phyloP scores from a whole-genome alignment of 2,113 vertebrate species.

The Rhegmatorhina hoffmannsi region DNA sequence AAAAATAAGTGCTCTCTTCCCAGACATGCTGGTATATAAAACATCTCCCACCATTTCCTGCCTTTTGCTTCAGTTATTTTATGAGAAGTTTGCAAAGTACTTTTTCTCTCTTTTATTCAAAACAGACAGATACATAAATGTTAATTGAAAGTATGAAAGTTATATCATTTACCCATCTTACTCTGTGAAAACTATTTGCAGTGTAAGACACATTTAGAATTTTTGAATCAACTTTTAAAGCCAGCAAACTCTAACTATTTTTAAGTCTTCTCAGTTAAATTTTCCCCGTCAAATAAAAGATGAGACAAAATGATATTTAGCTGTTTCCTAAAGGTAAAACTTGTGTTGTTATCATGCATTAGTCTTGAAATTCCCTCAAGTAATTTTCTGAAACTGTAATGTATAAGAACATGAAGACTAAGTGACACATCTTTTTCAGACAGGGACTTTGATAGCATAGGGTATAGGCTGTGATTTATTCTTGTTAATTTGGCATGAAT shows the following conservation, averaged over 20 bases:
- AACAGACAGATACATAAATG: not conserved
- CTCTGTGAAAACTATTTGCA: not conserved
- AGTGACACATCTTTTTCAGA: not conserved
- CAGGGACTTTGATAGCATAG: not conserved
- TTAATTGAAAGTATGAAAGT: not conserved
- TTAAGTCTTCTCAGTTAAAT: not conserved
- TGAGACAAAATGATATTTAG: not conserved
- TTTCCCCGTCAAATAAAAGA: not conserved
- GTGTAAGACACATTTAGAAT: not conserved
- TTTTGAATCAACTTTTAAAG: not conserved
- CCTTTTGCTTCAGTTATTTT: not conserved
- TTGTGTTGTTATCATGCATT: not conserved
- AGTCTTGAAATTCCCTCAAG: conserved; percentile 12
- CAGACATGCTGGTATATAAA: not conserved
- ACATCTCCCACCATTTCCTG: not conserved
- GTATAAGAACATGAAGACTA: not conserved
- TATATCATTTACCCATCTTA: not conserved
- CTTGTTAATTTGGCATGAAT: not conserved
- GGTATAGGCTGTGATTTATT: not conserved
- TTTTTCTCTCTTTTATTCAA: not conserved
- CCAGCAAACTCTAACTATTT: not conserved
- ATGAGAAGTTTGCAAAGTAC: not conserved
- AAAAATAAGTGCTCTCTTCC: not conserved
- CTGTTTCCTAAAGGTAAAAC: conserved; percentile 20
- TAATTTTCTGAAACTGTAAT: not conserved